Percentiles rank a stretch among this genome's conserved stretches.
phyloP scores from a whole-genome alignment of 2,797 vertebrate species.

The Lophius americanus region DNA sequence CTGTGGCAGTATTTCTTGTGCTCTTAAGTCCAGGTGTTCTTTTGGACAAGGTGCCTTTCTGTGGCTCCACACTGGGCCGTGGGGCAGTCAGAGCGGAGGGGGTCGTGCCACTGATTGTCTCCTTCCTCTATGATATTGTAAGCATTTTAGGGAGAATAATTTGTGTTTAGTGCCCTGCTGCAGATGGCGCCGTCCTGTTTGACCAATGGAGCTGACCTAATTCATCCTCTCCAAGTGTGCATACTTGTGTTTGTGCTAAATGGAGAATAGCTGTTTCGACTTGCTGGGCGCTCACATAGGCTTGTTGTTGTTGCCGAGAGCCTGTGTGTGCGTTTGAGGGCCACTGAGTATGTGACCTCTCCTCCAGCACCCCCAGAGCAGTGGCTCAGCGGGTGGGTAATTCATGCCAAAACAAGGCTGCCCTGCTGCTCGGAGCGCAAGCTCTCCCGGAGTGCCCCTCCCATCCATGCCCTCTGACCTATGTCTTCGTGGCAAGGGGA shows the following conservation, averaged over 20 bases:
- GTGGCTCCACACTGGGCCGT: slow-evolving; percentile 42
- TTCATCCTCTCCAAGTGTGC: slow-evolving; percentile 50
- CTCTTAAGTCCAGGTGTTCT: slow-evolving; percentile 52
- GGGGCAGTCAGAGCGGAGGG: slow-evolving; percentile 41
- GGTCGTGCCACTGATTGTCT: slow-evolving; percentile 48
- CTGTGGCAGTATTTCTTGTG: not conserved
- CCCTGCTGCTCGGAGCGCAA: slow-evolving; percentile 83
- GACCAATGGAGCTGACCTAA: slow-evolving; percentile 74
- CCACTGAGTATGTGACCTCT: slow-evolving; percentile 87
- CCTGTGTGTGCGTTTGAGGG: slow-evolving; percentile 78
- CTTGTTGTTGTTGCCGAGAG: slow-evolving; percentile 50
- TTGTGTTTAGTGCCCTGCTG: slow-evolving; percentile 75
- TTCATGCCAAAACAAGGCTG: slow-evolving; percentile 67
- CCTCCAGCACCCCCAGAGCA: slow-evolving; percentile 80
- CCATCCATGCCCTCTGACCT: slow-evolving; percentile 62
- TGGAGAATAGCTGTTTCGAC: slow-evolving; percentile 61
- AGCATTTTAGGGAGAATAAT: slow-evolving; percentile 70
- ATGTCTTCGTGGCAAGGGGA: slow-evolving; percentile 56
- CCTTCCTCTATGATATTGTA: slow-evolving; percentile 57
- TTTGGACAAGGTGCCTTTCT: slow-evolving; percentile 43
- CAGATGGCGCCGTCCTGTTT: slow-evolving; percentile 66
- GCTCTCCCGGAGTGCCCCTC: slow-evolving; percentile 37
- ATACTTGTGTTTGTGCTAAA: slow-evolving; percentile 36
- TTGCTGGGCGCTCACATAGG: slow-evolving; percentile 45
- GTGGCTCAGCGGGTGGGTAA: slow-evolving; percentile 64